Conservation (phyloP, 1,140 invertebrate species). For the Drosophila guanche region DNA sequence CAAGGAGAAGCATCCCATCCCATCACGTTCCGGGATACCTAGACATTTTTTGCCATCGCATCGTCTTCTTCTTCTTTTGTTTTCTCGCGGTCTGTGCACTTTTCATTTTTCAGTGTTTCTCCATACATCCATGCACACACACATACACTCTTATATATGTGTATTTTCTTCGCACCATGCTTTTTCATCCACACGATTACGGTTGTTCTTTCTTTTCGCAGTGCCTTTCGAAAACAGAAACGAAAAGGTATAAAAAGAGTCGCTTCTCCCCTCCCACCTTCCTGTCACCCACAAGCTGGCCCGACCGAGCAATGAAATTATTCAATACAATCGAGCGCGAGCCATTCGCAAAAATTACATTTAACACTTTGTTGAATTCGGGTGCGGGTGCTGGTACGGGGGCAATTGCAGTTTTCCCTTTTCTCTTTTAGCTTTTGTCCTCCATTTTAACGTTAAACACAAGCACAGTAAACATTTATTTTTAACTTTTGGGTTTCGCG, state of each 20-base stretch:
- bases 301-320: constrained; percentile 58
- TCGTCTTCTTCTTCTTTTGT: constrained; percentile 31
- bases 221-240: constrained; percentile 61
- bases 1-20: too few species aligned
- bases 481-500: constrained; percentile 77
- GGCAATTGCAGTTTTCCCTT: constrained; percentile 47
- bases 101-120: constrained; percentile 46
- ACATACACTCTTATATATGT: constrained; percentile 8
- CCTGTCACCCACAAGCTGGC: constrained; percentile 41
- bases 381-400: constrained; percentile 7
- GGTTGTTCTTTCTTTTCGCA: constrained; percentile 73
- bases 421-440: constrained; percentile 33
- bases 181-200: constrained; percentile 59
- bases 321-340: constrained; percentile 68
- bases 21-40: background rate
- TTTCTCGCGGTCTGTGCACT: constrained; percentile 23
- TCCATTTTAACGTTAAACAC: constrained; percentile 19
- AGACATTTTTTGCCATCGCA: constrained; percentile 20
- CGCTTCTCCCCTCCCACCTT: constrained; percentile 21
- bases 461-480: constrained; percentile 77
- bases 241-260: constrained; percentile 47
- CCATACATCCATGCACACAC: constrained; percentile 17
- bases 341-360: constrained; percentile 46
- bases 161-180: constrained; percentile 39
- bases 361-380: constrained; percentile 22